A percentile compares a stretch with the other conserved stretches of the same genome.
phyloP scores from a whole-genome alignment of 2,888 invertebrate species.

The Himalopsyche kuldschensis region DNA sequence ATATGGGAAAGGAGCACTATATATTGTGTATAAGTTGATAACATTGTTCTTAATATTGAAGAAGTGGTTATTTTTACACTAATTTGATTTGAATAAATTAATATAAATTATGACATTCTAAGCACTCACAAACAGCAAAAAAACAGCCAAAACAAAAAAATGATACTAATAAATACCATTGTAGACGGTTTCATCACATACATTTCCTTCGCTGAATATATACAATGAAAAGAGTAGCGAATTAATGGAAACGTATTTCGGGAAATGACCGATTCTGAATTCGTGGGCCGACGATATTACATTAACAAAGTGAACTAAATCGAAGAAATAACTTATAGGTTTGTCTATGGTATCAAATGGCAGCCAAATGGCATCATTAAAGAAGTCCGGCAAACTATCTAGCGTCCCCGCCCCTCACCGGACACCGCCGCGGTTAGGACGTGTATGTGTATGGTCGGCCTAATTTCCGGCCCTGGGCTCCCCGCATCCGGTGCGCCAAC shows the following conservation, averaged over 20 bases:
- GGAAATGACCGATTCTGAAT: background rate
- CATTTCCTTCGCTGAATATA: background rate
- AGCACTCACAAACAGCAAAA: too few species aligned
- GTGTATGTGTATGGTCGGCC: slow-evolving; percentile 10
- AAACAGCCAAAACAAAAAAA: too few species aligned
- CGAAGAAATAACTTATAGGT: background rate
- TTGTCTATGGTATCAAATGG: background rate
- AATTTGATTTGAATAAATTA: too few species aligned
- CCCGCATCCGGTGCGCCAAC: slow-evolving; percentile 8
- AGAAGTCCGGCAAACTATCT: background rate
- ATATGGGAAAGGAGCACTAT: too few species aligned
- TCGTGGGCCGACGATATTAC: background rate
- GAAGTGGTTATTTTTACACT: too few species aligned
- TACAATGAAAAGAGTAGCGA: background rate
- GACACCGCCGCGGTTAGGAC: background rate
- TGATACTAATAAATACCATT: too few species aligned
- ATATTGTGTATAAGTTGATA: too few species aligned
- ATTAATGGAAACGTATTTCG: background rate
- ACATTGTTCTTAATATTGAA: too few species aligned
- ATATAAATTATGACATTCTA: too few species aligned
- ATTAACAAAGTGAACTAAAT: background rate
- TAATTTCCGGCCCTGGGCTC: slow-evolving; percentile 7
- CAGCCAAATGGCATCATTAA: slow-evolving; percentile 17
- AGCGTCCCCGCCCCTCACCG: background rate
- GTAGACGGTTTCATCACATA: background rate